Evolutionary conservation across 2,888 invertebrate genomes (phyloP).

Genomic region (Sarcophaga subvicina): DNA sequence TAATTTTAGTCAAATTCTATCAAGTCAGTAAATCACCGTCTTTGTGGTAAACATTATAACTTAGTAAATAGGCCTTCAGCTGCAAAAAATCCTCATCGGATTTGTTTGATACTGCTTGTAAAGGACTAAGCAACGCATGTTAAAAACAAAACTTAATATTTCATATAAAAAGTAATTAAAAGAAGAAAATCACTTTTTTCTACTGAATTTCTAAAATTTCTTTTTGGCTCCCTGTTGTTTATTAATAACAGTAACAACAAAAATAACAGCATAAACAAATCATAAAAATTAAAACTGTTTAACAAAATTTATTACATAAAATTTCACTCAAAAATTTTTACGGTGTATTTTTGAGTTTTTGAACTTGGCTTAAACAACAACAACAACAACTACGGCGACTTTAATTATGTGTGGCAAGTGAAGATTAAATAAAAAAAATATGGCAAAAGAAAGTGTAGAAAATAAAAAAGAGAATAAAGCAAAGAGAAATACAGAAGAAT

Average conservation of each 20-base stretch:
- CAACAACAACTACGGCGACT: constrained; percentile 22
- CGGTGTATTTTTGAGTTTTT: constrained; percentile 39
- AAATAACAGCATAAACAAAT: background rate
- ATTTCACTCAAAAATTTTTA: constrained; percentile 21
- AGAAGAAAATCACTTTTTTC: background rate
- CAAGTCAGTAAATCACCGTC: too few species aligned
- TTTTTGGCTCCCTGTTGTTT: background rate
- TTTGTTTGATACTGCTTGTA: too few species aligned
- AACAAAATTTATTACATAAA: background rate
- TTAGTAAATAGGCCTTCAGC: too few species aligned
- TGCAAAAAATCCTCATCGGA: too few species aligned
- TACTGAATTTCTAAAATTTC: background rate
- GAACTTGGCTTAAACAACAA: constrained; percentile 50
- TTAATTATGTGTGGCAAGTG: constrained; percentile 59
- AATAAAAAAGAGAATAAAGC: constrained; percentile 30
- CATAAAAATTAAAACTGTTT: constrained; percentile 11
- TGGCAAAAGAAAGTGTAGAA: constrained; percentile 53
- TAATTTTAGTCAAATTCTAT: too few species aligned
- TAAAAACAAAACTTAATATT: background rate
- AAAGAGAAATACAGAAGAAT: constrained; percentile 53
- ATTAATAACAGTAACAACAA: background rate
- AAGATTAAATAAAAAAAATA: constrained; percentile 54
- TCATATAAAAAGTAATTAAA: background rate
- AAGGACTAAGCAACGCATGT: too few species aligned
- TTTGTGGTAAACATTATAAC: too few species aligned